Percentiles rank a stretch among this genome's conserved stretches.
These are phyloP conservation scores for Masticophis lateralis DNA, from an alignment of 2,797 vertebrate genomes.

Conservation along the genomic window DNA sequence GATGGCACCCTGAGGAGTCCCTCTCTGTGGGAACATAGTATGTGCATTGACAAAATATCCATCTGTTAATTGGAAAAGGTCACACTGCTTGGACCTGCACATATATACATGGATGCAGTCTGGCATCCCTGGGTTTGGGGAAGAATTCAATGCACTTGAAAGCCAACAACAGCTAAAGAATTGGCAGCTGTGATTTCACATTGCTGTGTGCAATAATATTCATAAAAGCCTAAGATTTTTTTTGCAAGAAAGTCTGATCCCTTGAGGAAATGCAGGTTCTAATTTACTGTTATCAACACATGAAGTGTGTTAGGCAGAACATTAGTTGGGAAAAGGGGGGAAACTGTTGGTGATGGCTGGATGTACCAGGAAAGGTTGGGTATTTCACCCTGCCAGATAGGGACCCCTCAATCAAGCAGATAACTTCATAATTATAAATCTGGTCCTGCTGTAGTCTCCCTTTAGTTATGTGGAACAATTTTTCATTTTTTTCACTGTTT, in stretches of 20 bases:
- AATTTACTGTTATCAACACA: neutral
- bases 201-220: neutral
- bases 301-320: neutral
- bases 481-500: neutral
- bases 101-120: neutral
- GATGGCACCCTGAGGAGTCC: no score
- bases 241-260: neutral
- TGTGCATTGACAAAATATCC: neutral
- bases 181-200: neutral
- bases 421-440: neutral
- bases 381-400: neutral
- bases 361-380: neutral
- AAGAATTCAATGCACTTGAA: neutral
- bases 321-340: neutral
- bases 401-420: neutral
- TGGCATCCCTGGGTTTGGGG: neutral
- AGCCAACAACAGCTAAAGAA: neutral
- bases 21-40: no score
- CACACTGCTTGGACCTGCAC: neutral
- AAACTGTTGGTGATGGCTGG: no score
- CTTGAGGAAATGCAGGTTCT: neutral
- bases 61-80: neutral
- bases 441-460: neutral
- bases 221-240: neutral
- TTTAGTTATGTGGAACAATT: neutral